phyloP scores from a whole-genome alignment of 2,888 invertebrate species.

The Malthinus seriepunctatus region DNA sequence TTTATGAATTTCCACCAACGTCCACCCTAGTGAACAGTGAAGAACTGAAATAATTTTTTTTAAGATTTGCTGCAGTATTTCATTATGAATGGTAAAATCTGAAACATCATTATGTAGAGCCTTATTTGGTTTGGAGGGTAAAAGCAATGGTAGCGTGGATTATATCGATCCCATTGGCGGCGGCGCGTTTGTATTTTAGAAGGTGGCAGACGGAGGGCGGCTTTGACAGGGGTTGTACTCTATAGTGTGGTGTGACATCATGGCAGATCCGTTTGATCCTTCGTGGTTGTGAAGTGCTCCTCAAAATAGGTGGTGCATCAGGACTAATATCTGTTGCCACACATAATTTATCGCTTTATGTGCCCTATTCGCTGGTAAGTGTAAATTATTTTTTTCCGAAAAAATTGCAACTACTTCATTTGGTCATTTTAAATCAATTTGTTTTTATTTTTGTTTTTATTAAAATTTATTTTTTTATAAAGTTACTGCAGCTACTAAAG shows the following conservation, averaged over 20 bases:
- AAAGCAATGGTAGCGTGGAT: slow-evolving; percentile 45
- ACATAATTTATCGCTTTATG: not conserved
- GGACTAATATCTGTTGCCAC: not conserved
- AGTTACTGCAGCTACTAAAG: too few species aligned
- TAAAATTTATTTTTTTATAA: too few species aligned
- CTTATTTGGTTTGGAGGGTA: slow-evolving; percentile 36
- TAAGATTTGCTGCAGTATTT: slow-evolving; percentile 9
- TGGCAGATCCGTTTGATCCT: slow-evolving; percentile 33
- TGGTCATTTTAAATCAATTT: too few species aligned
- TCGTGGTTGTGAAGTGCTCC: slow-evolving; percentile 33
- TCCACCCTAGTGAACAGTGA: too few species aligned
- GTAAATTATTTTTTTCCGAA: too few species aligned
- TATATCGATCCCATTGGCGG: slow-evolving; percentile 47
- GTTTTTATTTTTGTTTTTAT: too few species aligned
- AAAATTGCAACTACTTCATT: too few species aligned
- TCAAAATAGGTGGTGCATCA: slow-evolving; percentile 16
- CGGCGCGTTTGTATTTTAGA: slow-evolving; percentile 38
- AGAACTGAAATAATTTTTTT: not conserved
- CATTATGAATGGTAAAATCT: slow-evolving; percentile 31
- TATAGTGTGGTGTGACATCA: slow-evolving; percentile 39
- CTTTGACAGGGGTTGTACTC: slow-evolving; percentile 39
- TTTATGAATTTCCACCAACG: not conserved
- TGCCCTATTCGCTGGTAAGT: not conserved
- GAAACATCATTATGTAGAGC: slow-evolving; percentile 37
- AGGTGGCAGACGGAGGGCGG: slow-evolving; percentile 40